Base-by-base conservation (phyloP, 2,113 vertebrate species). In the Rutilus rutilus region DNA sequence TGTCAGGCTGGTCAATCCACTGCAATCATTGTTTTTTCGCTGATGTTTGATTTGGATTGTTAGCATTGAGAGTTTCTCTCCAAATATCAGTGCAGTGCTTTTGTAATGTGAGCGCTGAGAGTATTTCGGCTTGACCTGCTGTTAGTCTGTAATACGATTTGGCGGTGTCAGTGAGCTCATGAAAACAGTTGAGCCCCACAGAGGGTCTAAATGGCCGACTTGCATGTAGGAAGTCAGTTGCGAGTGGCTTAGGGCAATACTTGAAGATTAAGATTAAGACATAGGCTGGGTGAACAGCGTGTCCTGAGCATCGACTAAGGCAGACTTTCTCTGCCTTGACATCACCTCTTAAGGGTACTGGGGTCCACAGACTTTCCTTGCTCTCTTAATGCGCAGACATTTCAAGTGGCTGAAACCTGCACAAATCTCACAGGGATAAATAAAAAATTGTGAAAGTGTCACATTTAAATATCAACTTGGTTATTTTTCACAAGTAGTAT, bases 121-220 rank as follows among this genome's bases (percentile, higher is more conserved):
- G 62, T 19, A 2, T 82, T 82, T 82, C 27, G 12, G 62, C 80
- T 82, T 82, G 80, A 82, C 80, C 80, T 82, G 80, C 60, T 82
- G 80, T 69, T 69, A 69, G 80, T 69, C 80, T 52, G 60, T 82
- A 82, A 82, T 82, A 47, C 69, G 80, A 82, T 82, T 82, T 52
- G 45, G 27, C 36, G 15, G 62, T 81, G 78, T 81, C 78, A 81
- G 23, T 81, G 45, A 52, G 60, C 62, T 47, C 19, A 19, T 67
- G 64, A 69, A 69, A 82, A 82, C 79, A 82, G 79, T 67, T 50
- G 78, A 81, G 78, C 39, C 39, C 39, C 25, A 21, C 60, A 27
- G 79, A 69, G 60, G 33, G 45, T 33, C 62, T 69, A 45, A 69
- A 52, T 17, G 60, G 27, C 79, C 50, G 27, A 33, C 78, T 64